These are phyloP conservation scores for Cassiopea xamachana DNA, from an alignment of 30 jellyfish, hydroid and myxozoan species.

Conservation along the genomic window DNA sequence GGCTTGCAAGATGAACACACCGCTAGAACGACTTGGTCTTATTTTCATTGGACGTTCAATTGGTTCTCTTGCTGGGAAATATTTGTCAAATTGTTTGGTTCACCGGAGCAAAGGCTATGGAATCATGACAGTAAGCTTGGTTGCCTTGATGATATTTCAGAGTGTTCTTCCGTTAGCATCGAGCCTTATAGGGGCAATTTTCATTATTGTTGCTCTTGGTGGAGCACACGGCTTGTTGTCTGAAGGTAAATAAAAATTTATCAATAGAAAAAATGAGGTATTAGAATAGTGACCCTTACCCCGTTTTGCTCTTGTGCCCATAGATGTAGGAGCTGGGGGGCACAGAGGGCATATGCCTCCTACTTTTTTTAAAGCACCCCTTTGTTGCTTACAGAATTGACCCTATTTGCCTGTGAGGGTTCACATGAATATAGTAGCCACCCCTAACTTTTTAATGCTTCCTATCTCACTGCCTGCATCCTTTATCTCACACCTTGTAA, in stretches of 20 bases:
- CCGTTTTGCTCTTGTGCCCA: too few species aligned
- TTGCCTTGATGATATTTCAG: constrained; percentile 4
- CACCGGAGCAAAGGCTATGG: constrained; percentile 44
- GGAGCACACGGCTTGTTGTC: constrained; percentile 43
- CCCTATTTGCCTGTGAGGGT: too few species aligned
- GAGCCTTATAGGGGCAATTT: constrained; percentile 22
- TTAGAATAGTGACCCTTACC: too few species aligned
- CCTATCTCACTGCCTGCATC: too few species aligned
- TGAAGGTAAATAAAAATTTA: constrained; percentile 32
- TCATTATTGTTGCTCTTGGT: constrained; percentile 51
- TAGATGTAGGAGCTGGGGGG: too few species aligned
- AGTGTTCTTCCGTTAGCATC: constrained; percentile 35
- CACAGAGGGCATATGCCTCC: too few species aligned
- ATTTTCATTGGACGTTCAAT: constrained; percentile 45
- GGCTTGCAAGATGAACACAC: constrained; percentile 25
- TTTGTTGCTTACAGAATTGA: too few species aligned
- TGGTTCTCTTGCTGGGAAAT: constrained; percentile 55
- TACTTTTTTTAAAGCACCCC: too few species aligned
- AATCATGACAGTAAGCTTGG: constrained; percentile 1
- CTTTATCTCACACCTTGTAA: too few species aligned
- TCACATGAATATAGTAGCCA: too few species aligned
- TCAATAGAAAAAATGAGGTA: too few species aligned
- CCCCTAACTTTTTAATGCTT: too few species aligned
- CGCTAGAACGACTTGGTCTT: constrained; percentile 24
- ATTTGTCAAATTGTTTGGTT: background rate